phyloP scores from a whole-genome alignment of 2,113 vertebrate species.

The Albula goreensis region DNA sequence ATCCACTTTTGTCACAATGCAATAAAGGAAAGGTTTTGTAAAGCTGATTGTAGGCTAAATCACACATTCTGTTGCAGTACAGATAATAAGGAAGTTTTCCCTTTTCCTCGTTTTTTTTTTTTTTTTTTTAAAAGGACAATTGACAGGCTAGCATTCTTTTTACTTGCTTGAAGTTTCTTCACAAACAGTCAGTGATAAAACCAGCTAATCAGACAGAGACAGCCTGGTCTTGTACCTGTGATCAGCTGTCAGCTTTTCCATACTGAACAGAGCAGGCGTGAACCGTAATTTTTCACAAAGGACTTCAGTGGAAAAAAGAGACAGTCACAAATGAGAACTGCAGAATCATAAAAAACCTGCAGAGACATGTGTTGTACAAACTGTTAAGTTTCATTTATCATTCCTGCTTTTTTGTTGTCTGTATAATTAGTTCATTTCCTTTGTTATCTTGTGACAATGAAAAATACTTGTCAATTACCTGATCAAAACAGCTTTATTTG shows the following conservation, averaged over 20 bases:
- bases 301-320: slow-evolving; percentile 5
- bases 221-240: not conserved
- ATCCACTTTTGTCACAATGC: too few species aligned
- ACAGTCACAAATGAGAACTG: not conserved
- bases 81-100: not conserved
- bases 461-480: not conserved
- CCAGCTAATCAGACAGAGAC: slow-evolving; percentile 20
- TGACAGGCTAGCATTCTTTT: slow-evolving; percentile 1
- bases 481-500: not conserved
- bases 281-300: not conserved
- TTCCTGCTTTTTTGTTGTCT: not conserved
- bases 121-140: not conserved
- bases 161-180: not conserved
- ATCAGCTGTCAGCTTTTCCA: not conserved
- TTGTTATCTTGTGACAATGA: not conserved
- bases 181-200: not conserved
- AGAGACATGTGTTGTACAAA: slow-evolving; percentile 11
- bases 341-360: not conserved
- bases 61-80: not conserved
- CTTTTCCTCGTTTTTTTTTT: not conserved
- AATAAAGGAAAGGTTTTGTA: not conserved
- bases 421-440: not conserved
- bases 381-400: not conserved
- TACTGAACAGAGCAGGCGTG: not conserved
- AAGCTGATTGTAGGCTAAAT: not conserved